Conservation (phyloP, 2,888 invertebrate species). For the Idaea dimidiata region DNA sequence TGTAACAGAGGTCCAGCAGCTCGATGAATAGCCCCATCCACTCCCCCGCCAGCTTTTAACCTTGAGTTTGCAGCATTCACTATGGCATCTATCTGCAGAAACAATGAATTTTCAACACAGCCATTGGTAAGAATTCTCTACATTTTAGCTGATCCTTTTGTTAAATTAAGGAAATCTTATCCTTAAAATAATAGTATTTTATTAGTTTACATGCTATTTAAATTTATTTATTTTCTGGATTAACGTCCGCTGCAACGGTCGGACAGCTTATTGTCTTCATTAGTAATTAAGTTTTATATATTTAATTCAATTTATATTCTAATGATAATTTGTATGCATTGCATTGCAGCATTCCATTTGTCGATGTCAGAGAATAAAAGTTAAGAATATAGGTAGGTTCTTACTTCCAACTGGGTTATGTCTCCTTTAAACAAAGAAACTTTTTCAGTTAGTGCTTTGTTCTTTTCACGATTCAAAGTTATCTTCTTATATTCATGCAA, state of each 20-base stretch:
- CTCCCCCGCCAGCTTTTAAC: conserved; percentile 91
- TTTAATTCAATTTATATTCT: no score
- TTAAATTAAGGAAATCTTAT: no score
- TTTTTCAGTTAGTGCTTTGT: conserved; percentile 77
- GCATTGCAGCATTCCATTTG: neutral
- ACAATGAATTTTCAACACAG: conserved; percentile 1
- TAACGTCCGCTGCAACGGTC: no score
- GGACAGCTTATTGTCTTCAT: no score
- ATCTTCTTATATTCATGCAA: conserved; percentile 53
- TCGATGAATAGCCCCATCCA: conserved; percentile 94
- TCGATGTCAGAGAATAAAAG: neutral
- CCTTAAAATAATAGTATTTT: no score
- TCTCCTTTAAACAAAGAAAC: conserved; percentile 88
- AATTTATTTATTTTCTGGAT: no score
- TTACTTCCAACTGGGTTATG: conserved; percentile 89
- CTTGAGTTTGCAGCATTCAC: conserved; percentile 93
- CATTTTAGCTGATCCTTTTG: no score
- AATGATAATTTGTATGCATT: no score
- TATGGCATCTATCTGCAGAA: conserved; percentile 87
- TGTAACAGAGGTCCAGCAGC: conserved; percentile 86
- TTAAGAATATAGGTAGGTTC: conserved; percentile 20
- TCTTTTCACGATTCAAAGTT: conserved; percentile 53
- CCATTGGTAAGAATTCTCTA: no score
- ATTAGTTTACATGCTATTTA: no score
- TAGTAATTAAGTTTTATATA: no score